Evolutionary conservation across 2,797 vertebrate genomes (phyloP).

Genomic region (Cynodonichthys magdalenae): DNA sequence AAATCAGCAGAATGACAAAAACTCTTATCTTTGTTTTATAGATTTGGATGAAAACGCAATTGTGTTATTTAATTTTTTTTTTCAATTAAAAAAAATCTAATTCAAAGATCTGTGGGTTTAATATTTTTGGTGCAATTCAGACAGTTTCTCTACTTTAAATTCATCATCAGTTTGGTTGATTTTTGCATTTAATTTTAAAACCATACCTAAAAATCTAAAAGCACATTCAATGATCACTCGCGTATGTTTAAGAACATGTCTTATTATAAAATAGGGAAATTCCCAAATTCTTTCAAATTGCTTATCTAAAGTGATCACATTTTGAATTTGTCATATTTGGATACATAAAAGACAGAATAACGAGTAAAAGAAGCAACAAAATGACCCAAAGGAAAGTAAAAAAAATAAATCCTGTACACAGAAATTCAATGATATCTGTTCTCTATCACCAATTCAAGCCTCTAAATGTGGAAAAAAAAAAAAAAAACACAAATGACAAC

Average conservation of each 20-base stretch:
- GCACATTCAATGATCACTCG: background rate
- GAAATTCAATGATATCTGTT: constrained; percentile 99
- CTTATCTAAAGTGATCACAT: constrained; percentile 37
- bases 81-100: too few species aligned
- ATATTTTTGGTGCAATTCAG: background rate
- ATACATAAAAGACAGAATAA: constrained; percentile 75
- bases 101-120: too few species aligned
- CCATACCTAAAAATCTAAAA: background rate
- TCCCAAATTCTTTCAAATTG: constrained; percentile 79
- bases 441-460: constrained; percentile 90
- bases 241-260: background rate
- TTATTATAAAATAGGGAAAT: constrained; percentile 45
- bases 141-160: background rate
- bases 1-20: background rate
- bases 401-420: constrained; percentile 86
- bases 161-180: too few species aligned
- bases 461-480: constrained; percentile 72
- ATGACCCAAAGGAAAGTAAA: constrained; percentile 49
- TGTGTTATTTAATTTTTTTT: too few species aligned
- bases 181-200: background rate
- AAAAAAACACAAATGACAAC: constrained; percentile 73
- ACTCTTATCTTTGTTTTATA: too few species aligned
- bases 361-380: constrained; percentile 73
- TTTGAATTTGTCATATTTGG: constrained; percentile 55
- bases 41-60: too few species aligned